These are phyloP conservation scores for Polypedilum pembai DNA, from an alignment of 1,140 invertebrate species.

Conservation along the genomic window DNA sequence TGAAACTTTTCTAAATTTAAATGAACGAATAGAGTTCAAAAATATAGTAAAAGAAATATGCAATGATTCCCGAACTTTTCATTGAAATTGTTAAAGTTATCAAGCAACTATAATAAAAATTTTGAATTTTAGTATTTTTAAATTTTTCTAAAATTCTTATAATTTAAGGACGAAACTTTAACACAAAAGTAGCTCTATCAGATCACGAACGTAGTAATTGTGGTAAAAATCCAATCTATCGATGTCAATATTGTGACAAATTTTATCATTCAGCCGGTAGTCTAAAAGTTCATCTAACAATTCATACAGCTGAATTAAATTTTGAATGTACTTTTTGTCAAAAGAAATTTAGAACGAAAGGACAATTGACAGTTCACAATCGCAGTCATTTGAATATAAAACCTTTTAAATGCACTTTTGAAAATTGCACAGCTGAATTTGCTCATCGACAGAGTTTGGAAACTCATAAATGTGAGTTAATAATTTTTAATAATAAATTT, in stretches of 20 bases:
- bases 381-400: constrained; percentile 58
- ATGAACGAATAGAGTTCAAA: too few species aligned
- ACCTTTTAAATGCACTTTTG: constrained; percentile 55
- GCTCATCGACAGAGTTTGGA: constrained; percentile 38
- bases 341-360: constrained; percentile 44
- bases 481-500: constrained; percentile 35
- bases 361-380: constrained; percentile 65
- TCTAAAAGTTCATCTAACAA: constrained; percentile 41
- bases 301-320: constrained; percentile 41
- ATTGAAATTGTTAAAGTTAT: too few species aligned
- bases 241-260: constrained; percentile 36
- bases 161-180: constrained; percentile 38
- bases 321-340: constrained; percentile 40
- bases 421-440: constrained; percentile 33
- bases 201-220: constrained; percentile 44
- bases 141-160: too few species aligned
- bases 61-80: too few species aligned
- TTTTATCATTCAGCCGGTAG: constrained; percentile 33
- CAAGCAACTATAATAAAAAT: too few species aligned
- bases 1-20: too few species aligned
- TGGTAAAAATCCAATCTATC: constrained; percentile 39
- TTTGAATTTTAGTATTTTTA: too few species aligned
- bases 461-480: constrained; percentile 33
- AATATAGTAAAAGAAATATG: too few species aligned
- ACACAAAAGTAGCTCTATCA: constrained; percentile 40